These are phyloP conservation scores for Apotomis betuletana DNA, from an alignment of 2,888 invertebrate species.

Conservation along the genomic window DNA sequence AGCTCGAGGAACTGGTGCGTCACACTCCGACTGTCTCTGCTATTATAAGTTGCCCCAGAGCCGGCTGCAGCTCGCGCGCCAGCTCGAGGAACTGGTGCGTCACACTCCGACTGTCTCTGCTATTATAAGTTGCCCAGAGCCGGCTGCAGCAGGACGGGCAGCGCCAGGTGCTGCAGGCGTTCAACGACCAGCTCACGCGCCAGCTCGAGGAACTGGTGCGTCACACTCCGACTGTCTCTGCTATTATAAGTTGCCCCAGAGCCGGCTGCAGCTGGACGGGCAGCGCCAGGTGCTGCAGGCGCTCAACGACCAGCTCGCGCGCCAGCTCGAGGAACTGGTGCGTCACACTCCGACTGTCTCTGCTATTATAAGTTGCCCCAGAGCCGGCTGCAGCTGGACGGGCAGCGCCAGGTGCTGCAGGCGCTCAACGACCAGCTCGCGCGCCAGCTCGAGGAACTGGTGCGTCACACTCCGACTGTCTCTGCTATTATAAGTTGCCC, in stretches of 20 bases:
- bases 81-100: slow-evolving; percentile 89
- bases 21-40: not conserved
- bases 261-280: slow-evolving; percentile 92
- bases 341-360: slow-evolving; percentile 44
- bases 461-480: slow-evolving; percentile 50
- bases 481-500: slow-evolving; percentile 79
- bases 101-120: not conserved
- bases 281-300: slow-evolving; percentile 92
- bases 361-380: slow-evolving; percentile 90
- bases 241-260: slow-evolving; percentile 86
- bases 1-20: slow-evolving; percentile 89
- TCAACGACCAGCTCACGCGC: slow-evolving; percentile 92
- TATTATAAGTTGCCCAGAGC: slow-evolving; percentile 86
- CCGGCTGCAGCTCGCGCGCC: slow-evolving; percentile 92
- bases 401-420: slow-evolving; percentile 90
- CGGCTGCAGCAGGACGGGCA: slow-evolving; percentile 93
- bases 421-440: slow-evolving; percentile 93
- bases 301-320: slow-evolving; percentile 91
- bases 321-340: slow-evolving; percentile 90
- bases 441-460: slow-evolving; percentile 90
- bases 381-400: slow-evolving; percentile 91
- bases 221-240: slow-evolving; percentile 3
- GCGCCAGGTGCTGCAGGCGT: slow-evolving; percentile 89
- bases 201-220: slow-evolving; percentile 89
- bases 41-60: too few species aligned